A percentile compares a stretch with the other conserved stretches of the same genome.
phyloP scores from a whole-genome alignment of 2,113 vertebrate genomes.

The Nipponia nippon region DNA sequence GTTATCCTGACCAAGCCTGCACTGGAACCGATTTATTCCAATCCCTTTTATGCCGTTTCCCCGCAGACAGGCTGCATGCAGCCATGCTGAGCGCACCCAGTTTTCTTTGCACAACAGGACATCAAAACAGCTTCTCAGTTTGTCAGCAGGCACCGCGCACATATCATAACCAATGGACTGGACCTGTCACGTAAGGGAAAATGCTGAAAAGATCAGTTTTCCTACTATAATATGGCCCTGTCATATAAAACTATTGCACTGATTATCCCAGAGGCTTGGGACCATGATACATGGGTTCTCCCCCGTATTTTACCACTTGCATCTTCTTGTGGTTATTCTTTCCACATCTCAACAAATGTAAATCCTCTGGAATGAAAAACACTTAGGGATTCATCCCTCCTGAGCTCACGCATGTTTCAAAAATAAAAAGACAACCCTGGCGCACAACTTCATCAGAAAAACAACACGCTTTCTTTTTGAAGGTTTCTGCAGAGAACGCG shows the following conservation, averaged over 20 bases:
- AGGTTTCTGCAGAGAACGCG: neutral
- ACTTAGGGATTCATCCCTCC: neutral
- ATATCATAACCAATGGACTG: neutral
- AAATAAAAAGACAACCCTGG: neutral
- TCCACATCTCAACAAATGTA: neutral
- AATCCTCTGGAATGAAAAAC: neutral
- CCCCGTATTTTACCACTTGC: neutral
- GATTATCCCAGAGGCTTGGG: neutral
- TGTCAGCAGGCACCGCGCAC: neutral
- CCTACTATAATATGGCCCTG: neutral
- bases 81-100: neutral
- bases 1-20: neutral
- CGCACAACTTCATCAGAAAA: neutral
- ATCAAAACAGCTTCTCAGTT: neutral
- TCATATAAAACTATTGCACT: neutral
- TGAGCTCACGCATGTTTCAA: neutral
- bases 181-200: neutral
- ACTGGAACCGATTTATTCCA: constrained; percentile 2
- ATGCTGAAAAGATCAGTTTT: neutral
- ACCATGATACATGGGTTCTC: neutral
- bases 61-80: neutral
- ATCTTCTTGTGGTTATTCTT: neutral
- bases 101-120: constrained; percentile 1
- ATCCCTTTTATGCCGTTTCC: neutral
- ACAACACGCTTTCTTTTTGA: neutral